Evolutionary conservation across 2,797 vertebrate genomes (phyloP).

Genomic region (Apogon talboti): DNA sequence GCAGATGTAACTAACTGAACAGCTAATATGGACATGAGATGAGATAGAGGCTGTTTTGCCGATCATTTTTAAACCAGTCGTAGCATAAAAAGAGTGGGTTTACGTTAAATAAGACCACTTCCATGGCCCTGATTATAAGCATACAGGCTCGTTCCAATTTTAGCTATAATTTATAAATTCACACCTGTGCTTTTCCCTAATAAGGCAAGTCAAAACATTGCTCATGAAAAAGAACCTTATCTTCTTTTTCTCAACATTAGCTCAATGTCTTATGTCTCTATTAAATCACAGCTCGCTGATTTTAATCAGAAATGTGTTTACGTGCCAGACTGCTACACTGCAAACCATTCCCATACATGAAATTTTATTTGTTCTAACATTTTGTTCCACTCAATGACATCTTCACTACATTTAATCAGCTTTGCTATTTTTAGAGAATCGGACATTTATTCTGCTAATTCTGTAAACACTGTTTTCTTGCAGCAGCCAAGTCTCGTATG

Average conservation of each 20-base stretch:
- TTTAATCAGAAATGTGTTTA: conserved; percentile 56
- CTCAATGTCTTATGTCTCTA: conserved; percentile 42
- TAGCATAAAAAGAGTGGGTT: too few relatives aligned
- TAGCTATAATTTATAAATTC: too few relatives aligned
- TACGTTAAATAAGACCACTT: too few relatives aligned
- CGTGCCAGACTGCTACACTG: conserved; percentile 39
- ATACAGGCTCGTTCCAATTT: too few relatives aligned
- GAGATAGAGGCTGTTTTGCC: too few relatives aligned
- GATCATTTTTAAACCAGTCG: too few relatives aligned
- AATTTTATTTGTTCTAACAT: conserved; percentile 51
- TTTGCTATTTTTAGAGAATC: conserved; percentile 66
- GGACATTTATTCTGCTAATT: conserved; percentile 70
- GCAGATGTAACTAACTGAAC: neutral
- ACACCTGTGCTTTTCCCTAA: conserved; percentile 3
- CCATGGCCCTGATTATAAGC: too few relatives aligned
- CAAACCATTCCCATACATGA: conserved; percentile 48
- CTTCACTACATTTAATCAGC: conserved; percentile 61
- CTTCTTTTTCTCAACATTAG: conserved; percentile 31
- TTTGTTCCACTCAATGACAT: conserved; percentile 63
- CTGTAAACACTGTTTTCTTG: conserved; percentile 69
- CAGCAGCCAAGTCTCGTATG: conserved; percentile 63
- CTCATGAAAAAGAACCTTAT: conserved; percentile 23
- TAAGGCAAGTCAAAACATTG: conserved; percentile 13
- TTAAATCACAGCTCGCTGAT: conserved; percentile 46
- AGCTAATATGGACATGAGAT: neutral